Evolutionary conservation across 2,888 invertebrate species (phyloP), one percentile per base, ranked within the genome.

Genomic region (Pristionchus arcanus): DNA sequence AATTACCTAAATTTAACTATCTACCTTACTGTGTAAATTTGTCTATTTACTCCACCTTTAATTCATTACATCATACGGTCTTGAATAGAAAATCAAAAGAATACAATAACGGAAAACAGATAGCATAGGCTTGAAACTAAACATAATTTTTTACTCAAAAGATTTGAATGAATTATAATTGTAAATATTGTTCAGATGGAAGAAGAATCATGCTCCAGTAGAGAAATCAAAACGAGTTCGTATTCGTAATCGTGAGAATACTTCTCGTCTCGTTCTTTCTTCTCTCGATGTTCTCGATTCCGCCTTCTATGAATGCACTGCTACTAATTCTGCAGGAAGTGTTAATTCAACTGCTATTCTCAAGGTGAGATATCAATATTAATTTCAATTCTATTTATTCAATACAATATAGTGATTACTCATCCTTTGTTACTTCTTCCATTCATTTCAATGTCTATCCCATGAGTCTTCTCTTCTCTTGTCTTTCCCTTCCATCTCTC

Each of bases 181-280:
- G 15, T 71, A 66, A 7, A 31, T 71, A n/a, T 3, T 31, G 91
- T 93, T 68, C 89, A 94, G 93, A 66, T 94, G 94, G 94, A 83
- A 94, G 85, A 94, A 94, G 91, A 95, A 95, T 91, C 91, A 94
- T 66, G 95, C 93, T 7, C 95, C 95, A n/a, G 90, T 95, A 83
- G 95, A 95, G 89, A 95, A 94, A 90, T 93, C 93, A 86, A 91
- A 92, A 16, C 90, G 93, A 68, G 91, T 93, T 28, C 91, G 91
- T 63, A 91, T 95, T n/a, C 91, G 93, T n/a, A 91, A 92, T 89
- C 74, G 90, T 28, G 95, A 95, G 89, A 93, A 90, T 89, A 93
- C 92, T 66, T 94, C 94, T 25, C 93, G 94, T 31, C 91, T 95
- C 25, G 92, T 93, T 49, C 94, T 95, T 77, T 90, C 91, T n/a